Evolutionary conservation across 2,113 vertebrate genomes (phyloP).

Genomic region (Thryonomys swinderianus): DNA sequence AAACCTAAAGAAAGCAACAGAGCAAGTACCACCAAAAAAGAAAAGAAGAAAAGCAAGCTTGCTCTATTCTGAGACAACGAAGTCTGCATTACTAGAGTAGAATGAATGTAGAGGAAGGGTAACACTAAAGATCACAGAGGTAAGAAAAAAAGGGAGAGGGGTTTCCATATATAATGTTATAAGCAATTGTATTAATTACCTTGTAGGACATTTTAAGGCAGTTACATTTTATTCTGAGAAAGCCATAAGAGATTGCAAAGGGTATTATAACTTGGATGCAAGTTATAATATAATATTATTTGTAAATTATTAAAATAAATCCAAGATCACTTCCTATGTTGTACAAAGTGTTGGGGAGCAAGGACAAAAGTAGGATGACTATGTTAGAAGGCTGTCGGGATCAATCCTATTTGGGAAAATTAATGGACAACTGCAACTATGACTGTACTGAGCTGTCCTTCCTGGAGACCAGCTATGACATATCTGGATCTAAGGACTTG

Average conservation of each 20-base stretch:
- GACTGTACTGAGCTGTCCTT: no score
- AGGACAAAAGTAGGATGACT: not conserved
- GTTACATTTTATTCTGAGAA: conserved; percentile 5
- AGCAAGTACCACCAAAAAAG: not conserved
- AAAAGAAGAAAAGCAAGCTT: not conserved
- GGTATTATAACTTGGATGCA: not conserved
- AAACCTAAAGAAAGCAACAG: not conserved
- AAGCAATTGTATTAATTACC: not conserved
- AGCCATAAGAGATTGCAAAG: not conserved
- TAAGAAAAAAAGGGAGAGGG: not conserved
- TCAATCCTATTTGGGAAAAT: no score
- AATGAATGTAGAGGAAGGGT: not conserved
- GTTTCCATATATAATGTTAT: not conserved
- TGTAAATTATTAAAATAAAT: conserved; percentile 54
- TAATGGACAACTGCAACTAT: no score
- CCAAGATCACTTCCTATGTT: not conserved
- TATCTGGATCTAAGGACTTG: no score
- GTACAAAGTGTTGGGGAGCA: not conserved
- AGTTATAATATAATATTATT: no score
- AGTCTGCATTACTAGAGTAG: not conserved
- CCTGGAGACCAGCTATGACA: no score
- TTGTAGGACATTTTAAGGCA: conserved; percentile 17
- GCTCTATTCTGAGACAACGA: not conserved
- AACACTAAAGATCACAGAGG: not conserved
- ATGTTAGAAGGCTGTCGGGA: not conserved